Evolutionary conservation across 2,797 vertebrate species (phyloP).

Genomic region (Halcyon chelicuti): DNA sequence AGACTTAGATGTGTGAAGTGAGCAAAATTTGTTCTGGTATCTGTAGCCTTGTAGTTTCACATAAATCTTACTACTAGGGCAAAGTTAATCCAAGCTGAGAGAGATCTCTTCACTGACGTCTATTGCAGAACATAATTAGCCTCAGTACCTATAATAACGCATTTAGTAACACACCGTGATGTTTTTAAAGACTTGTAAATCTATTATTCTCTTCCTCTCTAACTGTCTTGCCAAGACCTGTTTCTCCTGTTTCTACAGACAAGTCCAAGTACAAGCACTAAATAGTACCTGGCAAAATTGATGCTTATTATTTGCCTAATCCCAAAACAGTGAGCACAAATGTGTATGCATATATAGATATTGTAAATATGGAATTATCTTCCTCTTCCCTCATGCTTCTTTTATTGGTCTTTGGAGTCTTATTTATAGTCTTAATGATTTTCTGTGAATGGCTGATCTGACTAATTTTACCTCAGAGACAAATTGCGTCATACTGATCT

Average conservation of each 20-base stretch:
- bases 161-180: neutral
- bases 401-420: conserved; percentile 50
- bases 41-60: neutral
- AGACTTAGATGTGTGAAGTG: neutral
- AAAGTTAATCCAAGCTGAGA: neutral
- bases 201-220: neutral
- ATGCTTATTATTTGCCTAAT: conserved; percentile 16
- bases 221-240: neutral
- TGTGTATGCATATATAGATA: neutral
- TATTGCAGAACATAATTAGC: neutral
- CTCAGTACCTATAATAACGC: neutral
- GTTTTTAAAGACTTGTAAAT: neutral
- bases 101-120: neutral
- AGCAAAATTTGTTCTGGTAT: neutral
- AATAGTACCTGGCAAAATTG: neutral
- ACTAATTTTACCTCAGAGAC: conserved; percentile 33
- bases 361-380: conserved; percentile 20
- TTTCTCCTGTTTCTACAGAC: conserved; percentile 9
- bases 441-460: conserved; percentile 14
- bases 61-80: neutral
- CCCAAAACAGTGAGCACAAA: neutral
- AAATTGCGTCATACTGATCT: conserved; percentile 8
- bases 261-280: neutral
- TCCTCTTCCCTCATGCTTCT: neutral
- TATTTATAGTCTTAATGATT: neutral